A percentile compares a stretch with the other conserved stretches of the same genome.
These are phyloP conservation scores for Phenganax marumi DNA, from an alignment of 92 coral and sea anemone genomes.

Conservation along the genomic window DNA sequence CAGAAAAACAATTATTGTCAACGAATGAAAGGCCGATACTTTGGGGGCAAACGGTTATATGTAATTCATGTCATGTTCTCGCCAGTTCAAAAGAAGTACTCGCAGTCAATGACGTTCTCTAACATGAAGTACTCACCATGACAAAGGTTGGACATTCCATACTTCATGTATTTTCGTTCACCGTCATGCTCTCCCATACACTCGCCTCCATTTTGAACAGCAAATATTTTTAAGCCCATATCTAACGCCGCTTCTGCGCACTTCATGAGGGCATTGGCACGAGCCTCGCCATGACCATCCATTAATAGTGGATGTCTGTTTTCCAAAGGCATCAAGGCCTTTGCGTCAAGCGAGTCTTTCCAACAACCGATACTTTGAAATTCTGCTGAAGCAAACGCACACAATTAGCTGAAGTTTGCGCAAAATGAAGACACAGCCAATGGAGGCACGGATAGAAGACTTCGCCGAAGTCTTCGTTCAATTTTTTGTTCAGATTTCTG, in stretches of 20 bases:
- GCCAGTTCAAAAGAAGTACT: not conserved
- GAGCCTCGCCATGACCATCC: slow-evolving; percentile 86
- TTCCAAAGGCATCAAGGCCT: slow-evolving; percentile 84
- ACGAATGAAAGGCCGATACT: too few species aligned
- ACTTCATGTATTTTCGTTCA: slow-evolving; percentile 74
- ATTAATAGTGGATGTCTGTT: slow-evolving; percentile 71
- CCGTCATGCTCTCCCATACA: slow-evolving; percentile 86
- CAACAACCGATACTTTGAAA: slow-evolving; percentile 95
- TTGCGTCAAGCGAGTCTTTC: slow-evolving; percentile 77
- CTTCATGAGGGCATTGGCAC: slow-evolving; percentile 93
- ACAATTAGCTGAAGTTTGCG: too few species aligned
- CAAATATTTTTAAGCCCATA: slow-evolving; percentile 68
- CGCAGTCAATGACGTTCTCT: not conserved
- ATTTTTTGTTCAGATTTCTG: too few species aligned
- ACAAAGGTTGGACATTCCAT: slow-evolving; percentile 70
- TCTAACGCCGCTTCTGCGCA: slow-evolving; percentile 88
- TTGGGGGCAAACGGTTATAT: too few species aligned
- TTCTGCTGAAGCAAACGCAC: slow-evolving; percentile 46
- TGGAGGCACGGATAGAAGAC: not conserved
- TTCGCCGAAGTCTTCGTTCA: too few species aligned
- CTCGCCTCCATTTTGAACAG: slow-evolving; percentile 95
- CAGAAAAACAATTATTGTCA: too few species aligned
- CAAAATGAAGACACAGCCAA: too few species aligned
- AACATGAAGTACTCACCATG: slow-evolving; percentile 61
- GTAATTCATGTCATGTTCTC: too few species aligned